Evolutionary conservation across 2,797 vertebrate species (phyloP).

Genomic region (Aulostomus chinensis): DNA sequence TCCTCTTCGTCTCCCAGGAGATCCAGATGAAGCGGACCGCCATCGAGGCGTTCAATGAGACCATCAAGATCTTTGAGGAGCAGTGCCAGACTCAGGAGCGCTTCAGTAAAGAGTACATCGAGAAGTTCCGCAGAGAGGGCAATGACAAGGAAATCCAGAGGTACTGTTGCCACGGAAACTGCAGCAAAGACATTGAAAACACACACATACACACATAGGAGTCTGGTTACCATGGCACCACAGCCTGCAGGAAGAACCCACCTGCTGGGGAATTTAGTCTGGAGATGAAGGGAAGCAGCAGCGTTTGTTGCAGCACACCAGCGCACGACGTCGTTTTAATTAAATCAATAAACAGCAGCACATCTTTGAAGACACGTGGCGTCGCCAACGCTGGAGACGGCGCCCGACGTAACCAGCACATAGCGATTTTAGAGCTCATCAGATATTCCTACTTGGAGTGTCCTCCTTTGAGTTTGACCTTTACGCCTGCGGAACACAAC

Average conservation of each 20-base stretch:
- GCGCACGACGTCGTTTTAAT: too few relatives aligned
- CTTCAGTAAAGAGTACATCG: conserved; percentile 92
- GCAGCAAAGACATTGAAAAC: background rate
- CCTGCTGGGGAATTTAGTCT: conserved; percentile 4
- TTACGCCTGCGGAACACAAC: too few relatives aligned
- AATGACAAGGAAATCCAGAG: conserved; percentile 93
- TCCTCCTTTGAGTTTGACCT: too few relatives aligned
- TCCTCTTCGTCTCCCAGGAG: conserved; percentile 78
- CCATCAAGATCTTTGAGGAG: conserved; percentile 99
- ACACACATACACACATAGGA: background rate
- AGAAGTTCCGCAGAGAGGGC: conserved; percentile 89
- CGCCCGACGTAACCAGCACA: too few relatives aligned
- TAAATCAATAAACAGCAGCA: too few relatives aligned
- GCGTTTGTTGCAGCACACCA: too few relatives aligned
- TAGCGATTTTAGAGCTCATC: too few relatives aligned
- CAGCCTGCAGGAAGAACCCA: conserved; percentile 2
- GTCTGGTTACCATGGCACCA: conserved; percentile 33
- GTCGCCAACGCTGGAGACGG: too few relatives aligned
- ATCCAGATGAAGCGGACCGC: conserved; percentile 99
- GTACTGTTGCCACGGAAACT: conserved; percentile 65
- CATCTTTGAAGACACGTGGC: too few relatives aligned
- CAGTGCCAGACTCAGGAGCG: conserved; percentile 98
- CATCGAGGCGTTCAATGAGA: conserved; percentile 98
- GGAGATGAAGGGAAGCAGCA: too few relatives aligned
- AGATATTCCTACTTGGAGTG: too few relatives aligned